Evolutionary conservation across 2,113 vertebrate genomes (phyloP).

Genomic region (Poecilia latipinna): DNA sequence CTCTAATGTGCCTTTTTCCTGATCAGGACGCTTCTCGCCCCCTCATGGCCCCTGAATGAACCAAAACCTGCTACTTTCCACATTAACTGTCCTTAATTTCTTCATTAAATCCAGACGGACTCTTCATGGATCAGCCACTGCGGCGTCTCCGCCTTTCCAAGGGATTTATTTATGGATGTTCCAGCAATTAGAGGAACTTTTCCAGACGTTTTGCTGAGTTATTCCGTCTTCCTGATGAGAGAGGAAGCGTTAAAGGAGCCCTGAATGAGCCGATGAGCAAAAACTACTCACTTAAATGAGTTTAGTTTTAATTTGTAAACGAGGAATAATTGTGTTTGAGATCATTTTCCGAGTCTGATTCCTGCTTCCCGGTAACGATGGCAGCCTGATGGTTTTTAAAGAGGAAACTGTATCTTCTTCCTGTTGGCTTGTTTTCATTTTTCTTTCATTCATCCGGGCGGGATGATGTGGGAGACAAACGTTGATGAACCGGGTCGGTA

Average conservation of each 20-base stretch:
- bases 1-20: constrained; percentile 41
- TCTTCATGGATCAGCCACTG: constrained; percentile 20
- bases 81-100: constrained; percentile 59
- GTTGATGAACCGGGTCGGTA: not conserved
- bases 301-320: constrained; percentile 28
- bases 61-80: constrained; percentile 37
- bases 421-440: not conserved
- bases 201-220: constrained; percentile 12
- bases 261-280: constrained; percentile 11
- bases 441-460: not conserved
- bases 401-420: not conserved
- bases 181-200: constrained; percentile 12
- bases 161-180: constrained; percentile 22
- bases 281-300: constrained; percentile 6
- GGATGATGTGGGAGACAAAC: not conserved
- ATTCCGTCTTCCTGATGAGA: constrained; percentile 19
- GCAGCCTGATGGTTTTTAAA: not conserved
- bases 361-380: too few relatives aligned
- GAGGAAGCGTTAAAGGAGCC: constrained; percentile 10
- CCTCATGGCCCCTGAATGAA: constrained; percentile 50
- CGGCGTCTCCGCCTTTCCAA: not conserved
- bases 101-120: constrained; percentile 49
- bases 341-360: constrained; percentile 3
- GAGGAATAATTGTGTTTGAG: constrained; percentile 5
- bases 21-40: constrained; percentile 32